Base-by-base conservation (phyloP, 2,888 invertebrate species). In the Cinara cedri region DNA sequence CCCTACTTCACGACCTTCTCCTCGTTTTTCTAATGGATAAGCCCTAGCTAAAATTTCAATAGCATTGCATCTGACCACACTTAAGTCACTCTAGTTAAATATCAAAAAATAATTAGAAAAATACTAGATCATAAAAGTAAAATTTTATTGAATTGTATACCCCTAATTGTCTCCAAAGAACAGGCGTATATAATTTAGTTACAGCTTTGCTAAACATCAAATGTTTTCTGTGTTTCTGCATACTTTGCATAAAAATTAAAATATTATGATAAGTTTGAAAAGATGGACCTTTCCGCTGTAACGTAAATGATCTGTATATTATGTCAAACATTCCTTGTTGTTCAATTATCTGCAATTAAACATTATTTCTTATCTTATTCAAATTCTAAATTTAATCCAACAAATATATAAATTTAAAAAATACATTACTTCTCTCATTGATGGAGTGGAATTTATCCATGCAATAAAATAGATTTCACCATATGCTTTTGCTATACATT, bases 11-110 rank as follows among this genome's bases (percentile, higher is more conserved):
- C 81, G 71, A 13, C 82, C 82, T 51, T 81, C 81, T 14, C 82
- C 83, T 26, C 83, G 83, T 62, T 81, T 81, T 75, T 84, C 83
- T 51, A 84, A 82, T 2, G 84, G 84, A 81, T 84, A 84, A 9
- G 82, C 83, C 80, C 83, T 82, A 21, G 84, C 81, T 70, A 84
- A 83, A n/a, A 84, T 82, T 60, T 83, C 82, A 8, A 83, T 83
- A 54, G 84, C 84, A 81, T 84, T 84, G 65, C 83, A 83, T 49
- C 84, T 82, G 57, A 83, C 80, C 26, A 83, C 80, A 68, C 82
- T 82, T 74, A 83, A 82, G 21, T 82, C 81, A 81, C 83, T 83
- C 84, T 84, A 75, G 42, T 82, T 81, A 63, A 49, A 68, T n/a
- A n/a, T 8, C 10, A 34, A 42, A 3, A 51, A 57, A 70, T 14